Evolutionary conservation across 2,113 vertebrate genomes (phyloP).

Genomic region (Sinosuthora webbiana): DNA sequence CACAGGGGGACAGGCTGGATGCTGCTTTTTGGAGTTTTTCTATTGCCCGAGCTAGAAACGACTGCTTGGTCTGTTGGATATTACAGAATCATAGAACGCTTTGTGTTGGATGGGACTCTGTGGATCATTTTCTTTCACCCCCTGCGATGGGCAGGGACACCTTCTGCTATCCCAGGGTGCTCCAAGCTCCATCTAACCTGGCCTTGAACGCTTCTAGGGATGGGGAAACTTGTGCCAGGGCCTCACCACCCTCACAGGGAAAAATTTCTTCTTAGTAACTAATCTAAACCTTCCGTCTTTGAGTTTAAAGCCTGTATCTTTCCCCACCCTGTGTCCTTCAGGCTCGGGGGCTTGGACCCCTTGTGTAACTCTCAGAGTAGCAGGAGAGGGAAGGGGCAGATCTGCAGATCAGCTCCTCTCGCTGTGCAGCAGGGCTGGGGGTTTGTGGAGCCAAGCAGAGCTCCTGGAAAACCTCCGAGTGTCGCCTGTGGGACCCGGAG

Average conservation of each 20-base stretch:
- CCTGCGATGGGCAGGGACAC: background rate
- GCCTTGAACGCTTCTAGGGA: too few relatives aligned
- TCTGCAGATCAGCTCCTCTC: background rate
- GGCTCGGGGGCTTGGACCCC: accelerated
- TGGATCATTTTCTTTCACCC: background rate
- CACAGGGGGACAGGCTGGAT: background rate
- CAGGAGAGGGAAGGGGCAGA: background rate
- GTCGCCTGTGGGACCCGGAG: background rate
- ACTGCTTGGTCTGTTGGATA: background rate
- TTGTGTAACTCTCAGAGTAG: background rate
- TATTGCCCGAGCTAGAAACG: background rate
- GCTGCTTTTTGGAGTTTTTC: background rate
- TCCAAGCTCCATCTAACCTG: background rate
- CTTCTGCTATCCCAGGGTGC: background rate
- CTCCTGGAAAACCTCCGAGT: background rate
- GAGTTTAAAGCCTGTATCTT: background rate
- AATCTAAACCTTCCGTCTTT: background rate
- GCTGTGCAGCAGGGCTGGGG: background rate
- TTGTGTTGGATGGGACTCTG: background rate
- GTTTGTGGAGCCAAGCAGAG: background rate
- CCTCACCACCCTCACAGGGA: background rate
- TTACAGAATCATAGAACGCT: background rate
- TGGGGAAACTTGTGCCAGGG: background rate
- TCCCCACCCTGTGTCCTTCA: accelerated
- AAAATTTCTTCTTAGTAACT: background rate